Base-by-base conservation (phyloP, 2,888 invertebrate genomes). In the Minunthozetes semirufus region DNA sequence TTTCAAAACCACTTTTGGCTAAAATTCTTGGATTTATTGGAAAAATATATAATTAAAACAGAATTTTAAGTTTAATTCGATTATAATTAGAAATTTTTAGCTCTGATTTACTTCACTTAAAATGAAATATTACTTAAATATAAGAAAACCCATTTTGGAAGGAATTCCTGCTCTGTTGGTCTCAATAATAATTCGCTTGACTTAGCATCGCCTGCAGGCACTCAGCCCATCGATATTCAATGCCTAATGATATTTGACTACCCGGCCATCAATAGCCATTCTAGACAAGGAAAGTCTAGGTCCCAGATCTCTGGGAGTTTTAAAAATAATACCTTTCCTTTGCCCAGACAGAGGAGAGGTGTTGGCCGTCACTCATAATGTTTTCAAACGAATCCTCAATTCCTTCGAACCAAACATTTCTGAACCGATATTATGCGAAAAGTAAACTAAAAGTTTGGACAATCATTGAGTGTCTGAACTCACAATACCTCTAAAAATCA, bases 361-460 rank as follows among this genome's bases (percentile, higher is more conserved):
- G 53, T 53, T 53, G 53, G 19, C 53, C 53, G 53, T 19, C 53
- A 53, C 53, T 53, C 53, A 53, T 53, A 19, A 53, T 53, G 53
- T n/a, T 19, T n/a, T 53, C n/a, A 53, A 53, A 53, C 19, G 53
- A 53, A 33, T 33, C n/a, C 53, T 19, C n/a, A 53, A 48, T 17
- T 17, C 42, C n/a, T 48, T 48, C n/a, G 48, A 13, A 48, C 48
- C n/a, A 2, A 48, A 17, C 13, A n/a, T 48, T 48, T 48, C 33
- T 33, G 4, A 33, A 33, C 33, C 4, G 33, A 33, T 9, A 33
- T 33, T 33, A 33, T 33, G 4, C 33, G 5, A 33, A 33, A 33
- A 33, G 33, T 33, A 33, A 33, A 33, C 33, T 33, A 33, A 33
- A 33, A 33, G 9, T 33, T 9, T 4, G 9, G 33, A 9, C 33